These are phyloP conservation scores for Sylvilagus bachmani DNA, from an alignment of 2,113 vertebrate genomes.

Conservation along the genomic window DNA sequence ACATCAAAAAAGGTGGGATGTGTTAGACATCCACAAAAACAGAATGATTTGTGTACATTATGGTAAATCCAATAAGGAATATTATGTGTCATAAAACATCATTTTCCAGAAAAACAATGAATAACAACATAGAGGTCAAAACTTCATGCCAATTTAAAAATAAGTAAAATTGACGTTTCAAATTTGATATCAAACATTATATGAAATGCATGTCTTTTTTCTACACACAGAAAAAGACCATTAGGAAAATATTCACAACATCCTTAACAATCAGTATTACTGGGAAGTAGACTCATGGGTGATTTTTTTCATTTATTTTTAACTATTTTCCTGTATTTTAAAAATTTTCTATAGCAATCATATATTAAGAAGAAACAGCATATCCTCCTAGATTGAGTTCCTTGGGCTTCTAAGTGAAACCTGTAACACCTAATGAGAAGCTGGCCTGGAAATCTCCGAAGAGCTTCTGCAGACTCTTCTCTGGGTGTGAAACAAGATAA, in stretches of 20 bases:
- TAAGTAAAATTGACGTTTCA: neutral
- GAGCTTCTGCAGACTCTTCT: neutral
- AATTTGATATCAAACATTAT: neutral
- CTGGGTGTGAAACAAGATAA: neutral
- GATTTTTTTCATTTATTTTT: neutral
- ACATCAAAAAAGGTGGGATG: neutral
- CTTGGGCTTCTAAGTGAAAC: neutral
- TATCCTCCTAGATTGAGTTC: neutral
- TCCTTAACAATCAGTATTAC: neutral
- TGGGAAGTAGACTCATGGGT: neutral
- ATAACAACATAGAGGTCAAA: slow-evolving; percentile 11
- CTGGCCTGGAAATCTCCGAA: neutral
- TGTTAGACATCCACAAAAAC: neutral
- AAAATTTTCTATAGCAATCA: neutral
- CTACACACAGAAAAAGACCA: neutral
- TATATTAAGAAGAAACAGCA: neutral
- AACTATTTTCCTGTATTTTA: neutral
- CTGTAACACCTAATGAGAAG: neutral
- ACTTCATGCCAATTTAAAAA: slow-evolving; percentile 1
- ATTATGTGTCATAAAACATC: neutral
- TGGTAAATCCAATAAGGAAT: neutral
- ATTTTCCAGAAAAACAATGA: neutral
- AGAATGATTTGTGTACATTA: neutral
- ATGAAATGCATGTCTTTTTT: neutral
- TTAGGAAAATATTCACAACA: neutral